Conservation (phyloP, 2,888 invertebrate genomes). For the Dorcus hopei region DNA sequence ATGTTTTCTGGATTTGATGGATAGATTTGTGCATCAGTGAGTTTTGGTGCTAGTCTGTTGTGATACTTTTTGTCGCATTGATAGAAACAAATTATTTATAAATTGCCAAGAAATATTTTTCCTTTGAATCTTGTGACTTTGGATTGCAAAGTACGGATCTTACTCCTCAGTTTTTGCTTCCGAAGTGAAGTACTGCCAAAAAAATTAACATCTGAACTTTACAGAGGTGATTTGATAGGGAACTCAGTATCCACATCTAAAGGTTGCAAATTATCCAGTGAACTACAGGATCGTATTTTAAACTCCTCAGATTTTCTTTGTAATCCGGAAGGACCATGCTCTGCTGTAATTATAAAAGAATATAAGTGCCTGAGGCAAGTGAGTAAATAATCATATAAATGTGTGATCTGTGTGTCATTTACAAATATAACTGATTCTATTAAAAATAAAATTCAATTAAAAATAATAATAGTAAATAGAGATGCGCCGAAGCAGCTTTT, state of each 20-base stretch:
- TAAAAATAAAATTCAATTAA: too few species aligned
- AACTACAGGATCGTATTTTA: neutral
- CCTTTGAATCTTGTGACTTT: too few species aligned
- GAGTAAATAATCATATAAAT: too few species aligned
- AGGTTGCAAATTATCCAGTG: neutral
- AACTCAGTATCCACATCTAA: neutral
- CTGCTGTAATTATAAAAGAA: too few species aligned
- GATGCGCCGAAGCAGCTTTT: too few species aligned
- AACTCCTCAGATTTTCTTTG: neutral
- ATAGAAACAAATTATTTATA: constrained; percentile 14
- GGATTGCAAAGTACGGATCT: too few species aligned
- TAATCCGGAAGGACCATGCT: too few species aligned
- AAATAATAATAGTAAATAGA: too few species aligned
- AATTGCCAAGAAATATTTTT: constrained; percentile 12
- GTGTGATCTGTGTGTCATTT: too few species aligned
- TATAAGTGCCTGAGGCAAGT: too few species aligned
- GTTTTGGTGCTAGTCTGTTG: constrained; percentile 21
- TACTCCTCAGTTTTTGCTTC: neutral
- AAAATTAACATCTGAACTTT: neutral
- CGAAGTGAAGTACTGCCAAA: neutral
- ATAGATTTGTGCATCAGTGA: constrained; percentile 23
- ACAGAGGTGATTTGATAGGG: neutral
- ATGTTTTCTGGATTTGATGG: constrained; percentile 24
- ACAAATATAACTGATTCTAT: too few species aligned
- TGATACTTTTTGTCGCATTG: constrained; percentile 17